Conservation (phyloP, 2,888 invertebrate species). For the Litoditis marina region DNA sequence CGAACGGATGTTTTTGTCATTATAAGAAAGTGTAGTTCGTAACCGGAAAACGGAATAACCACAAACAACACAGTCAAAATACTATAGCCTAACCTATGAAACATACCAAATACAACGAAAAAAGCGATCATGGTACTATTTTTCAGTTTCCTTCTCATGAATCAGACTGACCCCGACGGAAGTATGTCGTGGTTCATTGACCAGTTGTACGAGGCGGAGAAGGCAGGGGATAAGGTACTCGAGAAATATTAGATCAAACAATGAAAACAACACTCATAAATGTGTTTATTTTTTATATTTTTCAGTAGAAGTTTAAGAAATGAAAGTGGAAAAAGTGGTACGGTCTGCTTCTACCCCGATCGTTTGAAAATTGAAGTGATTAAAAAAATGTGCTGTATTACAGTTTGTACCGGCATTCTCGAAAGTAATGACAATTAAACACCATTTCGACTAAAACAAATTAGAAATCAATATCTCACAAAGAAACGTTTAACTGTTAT, state of each 20-base stretch:
- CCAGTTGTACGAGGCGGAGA: constrained; percentile 74
- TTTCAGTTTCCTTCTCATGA: constrained; percentile 73
- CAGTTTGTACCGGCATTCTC: no score
- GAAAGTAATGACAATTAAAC: no score
- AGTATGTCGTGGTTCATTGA: constrained; percentile 79
- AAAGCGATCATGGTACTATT: neutral
- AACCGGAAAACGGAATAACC: no score
- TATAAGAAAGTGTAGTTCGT: no score
- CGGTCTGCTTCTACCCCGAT: neutral
- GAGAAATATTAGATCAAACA: neutral
- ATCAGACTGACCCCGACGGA: constrained; percentile 77
- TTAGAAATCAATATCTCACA: neutral
- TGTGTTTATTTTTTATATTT: no score
- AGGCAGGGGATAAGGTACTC: constrained; percentile 69
- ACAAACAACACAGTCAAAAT: no score
- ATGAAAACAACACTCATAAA: neutral
- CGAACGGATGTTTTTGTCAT: no score
- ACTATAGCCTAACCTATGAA: no score
- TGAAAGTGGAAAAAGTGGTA: no score
- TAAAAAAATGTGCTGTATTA: neutral
- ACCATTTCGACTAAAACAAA: no score
- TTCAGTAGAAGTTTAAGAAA: neutral
- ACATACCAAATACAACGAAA: no score
- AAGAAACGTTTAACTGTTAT: no score
- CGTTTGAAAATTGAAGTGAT: neutral